Base-by-base conservation (phyloP, 1,140 invertebrate species). In the Vanessa tameamea region DNA sequence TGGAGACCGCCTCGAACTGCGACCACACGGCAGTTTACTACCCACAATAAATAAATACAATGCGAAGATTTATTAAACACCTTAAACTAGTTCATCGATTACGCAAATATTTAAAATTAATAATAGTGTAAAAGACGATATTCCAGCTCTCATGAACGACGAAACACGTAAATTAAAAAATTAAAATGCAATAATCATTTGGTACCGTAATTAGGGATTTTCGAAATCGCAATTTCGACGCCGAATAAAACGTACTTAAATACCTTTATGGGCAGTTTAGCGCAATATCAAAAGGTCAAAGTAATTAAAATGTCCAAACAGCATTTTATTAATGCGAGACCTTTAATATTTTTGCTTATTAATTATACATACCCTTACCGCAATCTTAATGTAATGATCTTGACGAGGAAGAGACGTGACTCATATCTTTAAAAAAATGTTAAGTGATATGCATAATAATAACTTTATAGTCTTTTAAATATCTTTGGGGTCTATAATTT, bases 301-400 rank as follows among this genome's bases (percentile, higher is more conserved):
- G 84, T 87, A 89, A 90, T 91, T 89, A 91, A 89, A 83, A 84
- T 86, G 78, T 77, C 80, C 76, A 86, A 86, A 78, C 77, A 69
- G 79, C 69, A 69, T 76, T 82, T 78, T 76, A 72, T 78, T 76
- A 71, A 76, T 73, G 67, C 64, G 75, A 77, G 78, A 79, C 78
- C 78, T 79, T 79, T 78, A 76, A 72, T 76, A 74, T 75, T 74
- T 68, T 68, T 69, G 73, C 69, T 78, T 78, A 79, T 79, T 79
- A 79, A 79, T 79, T 79, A 79, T 70, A 71, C 61, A 47, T 77
- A 31, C 75, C 68, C 73, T 65, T 64, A 57, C 53, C 70, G 57
- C 69, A 69, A 69, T 71, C 63, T 51, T 48, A 64, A 53, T 23
- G n/a, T 68, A 72, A 69, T 71, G 69, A 48, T 75, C 69, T 75